Percentiles rank a stretch among this genome's conserved stretches.
Evolutionary conservation across 2,113 vertebrate species (phyloP).

Genomic region (Trematomus loennbergii): DNA sequence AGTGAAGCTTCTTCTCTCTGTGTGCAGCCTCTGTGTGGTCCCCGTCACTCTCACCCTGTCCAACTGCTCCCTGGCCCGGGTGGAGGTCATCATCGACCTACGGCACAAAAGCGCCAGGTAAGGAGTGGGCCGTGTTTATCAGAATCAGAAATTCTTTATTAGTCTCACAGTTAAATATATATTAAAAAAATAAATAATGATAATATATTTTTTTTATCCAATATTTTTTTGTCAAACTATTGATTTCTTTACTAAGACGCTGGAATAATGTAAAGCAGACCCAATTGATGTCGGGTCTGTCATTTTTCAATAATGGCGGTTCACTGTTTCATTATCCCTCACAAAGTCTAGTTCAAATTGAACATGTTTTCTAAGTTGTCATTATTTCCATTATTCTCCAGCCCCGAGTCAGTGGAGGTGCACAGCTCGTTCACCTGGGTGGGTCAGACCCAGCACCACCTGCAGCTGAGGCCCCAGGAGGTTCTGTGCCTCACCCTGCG

Average conservation of each 20-base stretch:
- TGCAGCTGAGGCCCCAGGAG: constrained; percentile 90
- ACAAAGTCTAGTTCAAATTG: background rate
- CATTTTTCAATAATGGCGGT: too few relatives aligned
- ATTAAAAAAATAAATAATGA: too few relatives aligned
- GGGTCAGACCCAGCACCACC: constrained; percentile 94
- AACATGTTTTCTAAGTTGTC: background rate
- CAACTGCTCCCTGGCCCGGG: constrained; percentile 92
- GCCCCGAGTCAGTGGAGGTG: constrained; percentile 89
- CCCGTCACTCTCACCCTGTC: constrained; percentile 93
- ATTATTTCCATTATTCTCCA: constrained; percentile 58
- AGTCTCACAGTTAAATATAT: too few relatives aligned
- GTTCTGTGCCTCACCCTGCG: constrained; percentile 87
- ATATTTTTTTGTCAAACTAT: too few relatives aligned
- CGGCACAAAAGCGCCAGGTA: constrained; percentile 93
- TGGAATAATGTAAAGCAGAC: too few relatives aligned
- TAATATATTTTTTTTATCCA: too few relatives aligned
- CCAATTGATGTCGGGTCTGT: too few relatives aligned
- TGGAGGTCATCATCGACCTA: constrained; percentile 94
- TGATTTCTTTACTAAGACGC: too few relatives aligned
- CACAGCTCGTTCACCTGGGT: constrained; percentile 95
- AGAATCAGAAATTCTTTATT: too few relatives aligned
- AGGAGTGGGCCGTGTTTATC: background rate
- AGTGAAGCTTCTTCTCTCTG: constrained; percentile 21
- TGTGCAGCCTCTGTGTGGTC: constrained; percentile 92
- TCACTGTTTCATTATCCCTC: too few relatives aligned